Evolutionary conservation across 2,888 invertebrate genomes (phyloP).

Genomic region (Anarsia innoxiella): DNA sequence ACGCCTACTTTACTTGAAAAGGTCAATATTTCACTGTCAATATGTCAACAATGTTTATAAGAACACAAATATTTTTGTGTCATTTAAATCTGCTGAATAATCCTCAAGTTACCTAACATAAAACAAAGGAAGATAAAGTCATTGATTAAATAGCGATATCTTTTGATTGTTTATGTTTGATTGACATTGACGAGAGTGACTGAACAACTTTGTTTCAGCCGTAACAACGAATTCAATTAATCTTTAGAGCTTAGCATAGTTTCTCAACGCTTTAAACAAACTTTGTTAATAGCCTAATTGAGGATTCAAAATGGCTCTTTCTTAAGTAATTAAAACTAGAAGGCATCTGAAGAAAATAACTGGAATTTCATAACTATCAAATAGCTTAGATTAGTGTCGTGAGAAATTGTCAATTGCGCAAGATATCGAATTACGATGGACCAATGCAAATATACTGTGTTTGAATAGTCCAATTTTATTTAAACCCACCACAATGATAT

Average conservation of each 20-base stretch:
- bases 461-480: conserved; percentile 33
- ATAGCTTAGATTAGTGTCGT: conserved; percentile 30
- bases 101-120: no score
- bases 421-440: conserved; percentile 36
- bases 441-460: conserved; percentile 26
- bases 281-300: background rate
- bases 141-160: no score
- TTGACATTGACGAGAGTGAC: no score
- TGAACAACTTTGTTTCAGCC: no score
- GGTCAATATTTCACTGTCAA: conserved; percentile 10
- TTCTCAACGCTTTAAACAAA: no score
- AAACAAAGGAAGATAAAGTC: no score
- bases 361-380: conserved; percentile 33
- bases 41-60: background rate
- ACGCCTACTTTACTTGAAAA: conserved; percentile 5
- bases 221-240: no score
- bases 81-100: background rate
- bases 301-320: conserved; percentile 16
- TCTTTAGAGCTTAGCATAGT: no score
- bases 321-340: conserved; percentile 15
- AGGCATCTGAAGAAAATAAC: conserved; percentile 25
- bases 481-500: conserved; percentile 13
- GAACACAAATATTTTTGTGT: no score
- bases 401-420: conserved; percentile 41
- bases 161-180: no score